Percentiles rank a stretch among this genome's conserved stretches.
These are phyloP conservation scores for Cephalopholis sonnerati DNA, from an alignment of 2,113 vertebrate species.

Conservation along the genomic window DNA sequence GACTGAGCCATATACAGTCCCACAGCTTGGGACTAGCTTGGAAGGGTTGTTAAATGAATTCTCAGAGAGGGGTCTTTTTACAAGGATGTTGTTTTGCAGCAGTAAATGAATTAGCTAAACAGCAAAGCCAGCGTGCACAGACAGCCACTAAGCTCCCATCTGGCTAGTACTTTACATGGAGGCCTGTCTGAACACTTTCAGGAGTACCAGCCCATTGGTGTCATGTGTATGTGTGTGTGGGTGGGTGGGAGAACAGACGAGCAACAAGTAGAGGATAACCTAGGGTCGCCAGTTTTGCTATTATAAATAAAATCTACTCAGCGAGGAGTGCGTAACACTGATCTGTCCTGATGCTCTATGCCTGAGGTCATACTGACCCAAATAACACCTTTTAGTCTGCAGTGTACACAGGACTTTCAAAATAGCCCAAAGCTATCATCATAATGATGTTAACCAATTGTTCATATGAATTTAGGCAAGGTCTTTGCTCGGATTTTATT, in stretches of 20 bases:
- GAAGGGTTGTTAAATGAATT: conserved; percentile 56
- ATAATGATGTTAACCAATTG: conserved; percentile 22
- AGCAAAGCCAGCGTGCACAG: conserved; percentile 40
- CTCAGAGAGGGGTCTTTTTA: conserved; percentile 48
- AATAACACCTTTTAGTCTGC: background rate
- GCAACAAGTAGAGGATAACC: background rate
- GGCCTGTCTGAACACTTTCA: conserved; percentile 23
- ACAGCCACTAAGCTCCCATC: conserved; percentile 50
- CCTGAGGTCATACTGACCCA: conserved; percentile 28
- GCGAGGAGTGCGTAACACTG: background rate
- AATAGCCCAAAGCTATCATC: conserved; percentile 28
- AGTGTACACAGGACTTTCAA: conserved; percentile 15
- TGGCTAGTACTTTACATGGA: conserved; percentile 19
- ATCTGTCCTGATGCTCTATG: conserved; percentile 20
- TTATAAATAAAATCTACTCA: conserved; percentile 7
- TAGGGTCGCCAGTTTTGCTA: background rate
- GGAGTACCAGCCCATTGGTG: background rate
- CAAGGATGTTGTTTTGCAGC: conserved; percentile 45
- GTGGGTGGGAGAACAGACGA: background rate
- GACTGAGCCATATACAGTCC: conserved; percentile 21
- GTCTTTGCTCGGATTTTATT: background rate
- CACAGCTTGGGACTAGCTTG: conserved; percentile 28
- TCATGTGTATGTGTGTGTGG: background rate
- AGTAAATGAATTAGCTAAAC: conserved; percentile 62
- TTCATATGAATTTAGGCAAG: conserved; percentile 11